These are phyloP conservation scores for Nymphalis urticae DNA, from an alignment of 2,888 invertebrate genomes.

Conservation along the genomic window DNA sequence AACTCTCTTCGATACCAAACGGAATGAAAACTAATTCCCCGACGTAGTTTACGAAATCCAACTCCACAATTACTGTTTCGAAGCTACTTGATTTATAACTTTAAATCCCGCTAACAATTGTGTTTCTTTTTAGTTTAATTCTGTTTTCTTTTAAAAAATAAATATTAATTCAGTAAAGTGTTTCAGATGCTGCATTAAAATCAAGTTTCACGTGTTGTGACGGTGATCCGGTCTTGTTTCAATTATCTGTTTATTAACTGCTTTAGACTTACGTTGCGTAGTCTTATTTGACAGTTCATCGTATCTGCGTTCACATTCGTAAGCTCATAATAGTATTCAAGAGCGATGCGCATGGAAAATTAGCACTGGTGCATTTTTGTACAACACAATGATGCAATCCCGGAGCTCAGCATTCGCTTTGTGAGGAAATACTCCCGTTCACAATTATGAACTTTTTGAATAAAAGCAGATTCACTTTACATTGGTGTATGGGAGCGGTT, in stretches of 20 bases:
- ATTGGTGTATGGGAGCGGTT: conserved; percentile 56
- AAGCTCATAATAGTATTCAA: conserved; percentile 63
- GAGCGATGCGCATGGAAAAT: conserved; percentile 67
- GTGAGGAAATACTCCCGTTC: conserved; percentile 61
- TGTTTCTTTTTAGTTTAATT: conserved; percentile 33
- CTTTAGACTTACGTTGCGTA: conserved; percentile 7
- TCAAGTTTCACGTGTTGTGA: neutral
- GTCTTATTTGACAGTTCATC: conserved; percentile 46
- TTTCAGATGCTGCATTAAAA: conserved; percentile 4
- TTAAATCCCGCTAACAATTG: conserved; percentile 42
- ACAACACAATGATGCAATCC: conserved; percentile 74
- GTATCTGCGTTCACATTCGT: conserved; percentile 48
- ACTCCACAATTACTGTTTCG: conserved; percentile 45
- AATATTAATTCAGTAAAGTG: conserved; percentile 16
- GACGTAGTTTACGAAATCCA: conserved; percentile 47
- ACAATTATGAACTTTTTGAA: conserved; percentile 70
- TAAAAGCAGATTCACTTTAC: conserved; percentile 61
- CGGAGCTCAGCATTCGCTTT: conserved; percentile 62
- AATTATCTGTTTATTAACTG: conserved; percentile 21
- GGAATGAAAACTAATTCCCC: conserved; percentile 48
- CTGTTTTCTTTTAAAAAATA: conserved; percentile 26
- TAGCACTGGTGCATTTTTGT: conserved; percentile 74
- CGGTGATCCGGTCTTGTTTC: neutral
- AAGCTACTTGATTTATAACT: conserved; percentile 48
- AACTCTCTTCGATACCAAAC: conserved; percentile 40